Base-by-base conservation (phyloP, 2,797 vertebrate genomes). In the Morus bassanus region DNA sequence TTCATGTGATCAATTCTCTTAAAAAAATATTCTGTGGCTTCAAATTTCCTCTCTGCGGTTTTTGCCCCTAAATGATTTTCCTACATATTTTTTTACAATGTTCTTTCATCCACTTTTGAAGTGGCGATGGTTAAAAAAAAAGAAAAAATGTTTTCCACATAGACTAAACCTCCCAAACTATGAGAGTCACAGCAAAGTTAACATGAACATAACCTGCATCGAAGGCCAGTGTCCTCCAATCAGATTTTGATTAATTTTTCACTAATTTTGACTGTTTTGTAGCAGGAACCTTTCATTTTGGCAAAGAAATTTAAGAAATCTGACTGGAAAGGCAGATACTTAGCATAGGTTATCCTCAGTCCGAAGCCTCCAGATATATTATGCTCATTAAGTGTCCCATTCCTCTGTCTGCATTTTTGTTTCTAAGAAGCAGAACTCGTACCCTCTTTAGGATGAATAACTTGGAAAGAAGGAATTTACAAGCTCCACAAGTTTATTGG, bases 381-480 rank as follows among this genome's bases (percentile, higher is more conserved):
- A 89, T 80, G 61, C 78, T 93, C 89, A 92, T 96, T 94, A 96
- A 95, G 45, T 69, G 93, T 95, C 95, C 81, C 86, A 82, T 94
- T 96, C 90, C 88, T 95, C 91, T 79, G 93, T 94, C 95, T 95
- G 93, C 95, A 93, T 95, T 97, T 95, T 95, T 97, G 88, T 87
- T 96, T 94, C 94, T 92, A 64, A 95, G 86, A 93, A 85, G 90
- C 84, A 95, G 78, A 92, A 88, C 33, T 85, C 6, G 2, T 93
- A 96, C 89, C 64, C 94, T 95, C 95, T 95, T 95, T 77, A 95
- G 92, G 84, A 94, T 81, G 90, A 94, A 96, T 94, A 96, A 92
- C 92, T 93, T 85, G 64, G 94, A 85, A 95, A 89, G 94, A 95
- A 97, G 88, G 96, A 97, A 96, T 97, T 97, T 97, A 96, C 96